Conservation (phyloP, 2,797 vertebrate genomes). For the Lutra lutra region DNA sequence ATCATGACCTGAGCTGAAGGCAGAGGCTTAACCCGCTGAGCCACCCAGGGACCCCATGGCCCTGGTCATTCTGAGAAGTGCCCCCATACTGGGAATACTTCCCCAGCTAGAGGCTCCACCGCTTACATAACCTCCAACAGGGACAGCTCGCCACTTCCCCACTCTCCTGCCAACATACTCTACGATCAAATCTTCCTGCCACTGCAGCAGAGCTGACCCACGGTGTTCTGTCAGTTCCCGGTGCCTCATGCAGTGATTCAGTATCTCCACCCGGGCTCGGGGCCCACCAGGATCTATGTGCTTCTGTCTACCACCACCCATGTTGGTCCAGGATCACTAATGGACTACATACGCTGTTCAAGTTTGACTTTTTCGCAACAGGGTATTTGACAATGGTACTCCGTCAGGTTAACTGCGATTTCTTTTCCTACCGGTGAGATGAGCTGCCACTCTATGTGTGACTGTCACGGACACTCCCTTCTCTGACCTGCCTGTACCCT, state of each 20-base stretch:
- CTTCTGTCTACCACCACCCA: neutral
- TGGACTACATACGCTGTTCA: fast-evolving
- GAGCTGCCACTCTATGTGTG: fast-evolving
- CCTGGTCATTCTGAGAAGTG: neutral
- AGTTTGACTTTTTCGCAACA: neutral
- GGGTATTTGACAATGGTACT: neutral
- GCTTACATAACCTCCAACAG: fast-evolving
- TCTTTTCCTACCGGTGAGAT: neutral
- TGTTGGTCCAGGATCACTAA: neutral
- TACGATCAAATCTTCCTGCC: neutral
- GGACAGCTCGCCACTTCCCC: neutral
- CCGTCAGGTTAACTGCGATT: neutral
- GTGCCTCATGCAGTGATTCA: neutral
- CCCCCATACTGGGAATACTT: neutral
- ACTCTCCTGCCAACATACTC: neutral
- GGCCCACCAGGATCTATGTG: neutral
- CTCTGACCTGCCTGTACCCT: neutral
- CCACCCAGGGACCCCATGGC: no score
- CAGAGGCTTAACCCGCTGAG: no score
- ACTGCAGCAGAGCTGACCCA: neutral
- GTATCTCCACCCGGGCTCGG: neutral
- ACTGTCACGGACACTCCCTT: neutral
- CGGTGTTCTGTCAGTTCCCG: neutral
- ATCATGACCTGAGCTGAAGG: no score
- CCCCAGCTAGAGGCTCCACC: neutral